phyloP scores from a whole-genome alignment of 2,797 vertebrate species.

The Mormyrus proboscirostris region DNA sequence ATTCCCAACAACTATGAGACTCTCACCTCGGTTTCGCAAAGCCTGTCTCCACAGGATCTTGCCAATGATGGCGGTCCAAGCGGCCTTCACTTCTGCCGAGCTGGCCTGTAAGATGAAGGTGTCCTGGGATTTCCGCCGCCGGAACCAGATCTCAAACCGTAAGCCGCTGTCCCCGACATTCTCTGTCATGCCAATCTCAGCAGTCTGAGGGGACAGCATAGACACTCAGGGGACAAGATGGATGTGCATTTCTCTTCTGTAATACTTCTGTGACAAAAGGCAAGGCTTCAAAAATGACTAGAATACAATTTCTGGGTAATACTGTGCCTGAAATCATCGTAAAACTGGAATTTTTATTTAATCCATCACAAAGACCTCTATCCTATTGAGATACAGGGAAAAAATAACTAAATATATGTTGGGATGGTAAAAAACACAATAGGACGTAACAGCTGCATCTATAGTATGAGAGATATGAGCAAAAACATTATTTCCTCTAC shows the following conservation, averaged over 20 bases:
- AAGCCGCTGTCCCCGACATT: constrained; percentile 74
- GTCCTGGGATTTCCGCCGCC: constrained; percentile 74
- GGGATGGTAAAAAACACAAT: not conserved
- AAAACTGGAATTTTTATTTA: not conserved
- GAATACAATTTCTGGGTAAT: not conserved
- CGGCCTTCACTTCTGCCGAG: constrained; percentile 65
- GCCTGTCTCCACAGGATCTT: constrained; percentile 80
- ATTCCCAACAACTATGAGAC: not conserved
- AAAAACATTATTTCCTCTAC: not conserved
- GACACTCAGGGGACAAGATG: not conserved
- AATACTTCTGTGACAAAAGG: not conserved
- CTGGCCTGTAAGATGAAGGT: constrained; percentile 74
- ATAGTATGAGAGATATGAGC: not conserved
- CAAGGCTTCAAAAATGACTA: not conserved
- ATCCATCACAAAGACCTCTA: not conserved
- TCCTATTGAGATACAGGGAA: not conserved
- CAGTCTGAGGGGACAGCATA: constrained; percentile 54
- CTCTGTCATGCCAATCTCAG: constrained; percentile 79
- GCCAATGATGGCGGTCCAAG: constrained; percentile 70
- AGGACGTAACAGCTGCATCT: not conserved
- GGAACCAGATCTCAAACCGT: constrained; percentile 80
- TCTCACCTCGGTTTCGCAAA: constrained; percentile 70
- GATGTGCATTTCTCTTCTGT: not conserved
- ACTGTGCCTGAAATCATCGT: not conserved
- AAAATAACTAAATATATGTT: not conserved